Conservation (phyloP, 2,113 vertebrate species). For the Mesitornis unicolor region DNA sequence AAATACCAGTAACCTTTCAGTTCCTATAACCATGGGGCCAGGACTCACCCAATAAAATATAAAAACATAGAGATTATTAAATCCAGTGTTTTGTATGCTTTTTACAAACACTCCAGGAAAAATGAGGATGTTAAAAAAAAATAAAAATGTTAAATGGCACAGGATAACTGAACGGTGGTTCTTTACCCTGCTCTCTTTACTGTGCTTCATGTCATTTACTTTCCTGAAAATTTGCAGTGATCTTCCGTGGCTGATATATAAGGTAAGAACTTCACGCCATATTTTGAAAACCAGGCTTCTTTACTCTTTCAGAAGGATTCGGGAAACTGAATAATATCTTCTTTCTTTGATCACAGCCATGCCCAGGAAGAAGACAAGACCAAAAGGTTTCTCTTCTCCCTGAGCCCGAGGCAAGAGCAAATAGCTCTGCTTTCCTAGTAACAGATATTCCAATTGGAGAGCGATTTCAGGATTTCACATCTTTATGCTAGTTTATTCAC, state of each 20-base stretch:
- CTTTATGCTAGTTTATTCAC: not conserved
- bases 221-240: not conserved
- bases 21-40: not conserved
- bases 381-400: not conserved
- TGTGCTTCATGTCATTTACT: not conserved
- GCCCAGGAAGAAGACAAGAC: not conserved
- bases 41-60: not conserved
- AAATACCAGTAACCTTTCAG: not conserved
- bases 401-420: not conserved
- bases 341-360: not conserved
- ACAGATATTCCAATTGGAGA: not conserved
- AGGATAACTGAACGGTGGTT: not conserved
- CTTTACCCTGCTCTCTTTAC: not conserved
- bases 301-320: not conserved
- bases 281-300: not conserved
- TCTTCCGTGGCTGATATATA: not conserved
- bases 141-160: not conserved
- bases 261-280: not conserved
- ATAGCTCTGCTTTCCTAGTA: not conserved
- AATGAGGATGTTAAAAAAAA: not conserved
- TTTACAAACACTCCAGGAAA: not conserved
- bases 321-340: not conserved
- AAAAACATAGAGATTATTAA: not conserved
- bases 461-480: not conserved
- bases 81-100: not conserved